Evolutionary conservation across 2,797 vertebrate species (phyloP).

Genomic region (Meriones psammophilus): DNA sequence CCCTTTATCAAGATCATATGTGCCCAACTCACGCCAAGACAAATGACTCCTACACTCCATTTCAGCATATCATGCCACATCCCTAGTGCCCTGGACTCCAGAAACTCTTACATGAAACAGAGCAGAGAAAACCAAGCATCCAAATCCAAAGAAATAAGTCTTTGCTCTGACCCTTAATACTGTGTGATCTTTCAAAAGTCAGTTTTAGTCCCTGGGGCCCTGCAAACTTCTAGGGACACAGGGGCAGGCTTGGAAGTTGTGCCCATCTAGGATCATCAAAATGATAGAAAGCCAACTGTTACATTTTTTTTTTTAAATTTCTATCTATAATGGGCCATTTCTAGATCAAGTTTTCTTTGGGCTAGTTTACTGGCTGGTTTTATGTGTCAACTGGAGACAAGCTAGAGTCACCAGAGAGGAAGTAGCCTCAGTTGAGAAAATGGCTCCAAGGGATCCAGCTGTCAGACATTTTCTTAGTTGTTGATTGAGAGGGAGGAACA

Average conservation of each 20-base stretch:
- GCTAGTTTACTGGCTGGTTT: background rate
- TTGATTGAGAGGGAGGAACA: background rate
- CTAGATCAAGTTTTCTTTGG: background rate
- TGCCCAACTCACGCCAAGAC: background rate
- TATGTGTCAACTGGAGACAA: background rate
- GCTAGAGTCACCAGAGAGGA: background rate
- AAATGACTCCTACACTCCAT: background rate
- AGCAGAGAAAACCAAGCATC: background rate
- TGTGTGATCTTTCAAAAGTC: background rate
- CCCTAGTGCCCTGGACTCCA: background rate
- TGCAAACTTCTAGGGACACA: background rate
- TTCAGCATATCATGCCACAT: background rate
- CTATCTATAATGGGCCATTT: background rate
- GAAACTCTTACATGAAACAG: background rate
- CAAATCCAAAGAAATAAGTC: background rate
- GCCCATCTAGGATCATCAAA: background rate
- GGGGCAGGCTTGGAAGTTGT: background rate
- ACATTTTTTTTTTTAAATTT: background rate
- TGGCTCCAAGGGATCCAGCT: background rate
- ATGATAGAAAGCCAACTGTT: background rate
- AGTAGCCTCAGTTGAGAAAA: background rate
- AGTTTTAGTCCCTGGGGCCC: background rate
- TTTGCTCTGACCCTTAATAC: background rate
- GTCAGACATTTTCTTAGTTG: background rate
- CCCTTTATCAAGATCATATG: background rate